Base-by-base conservation (phyloP, 64 coral and sea anemone species). In the Porites australiensis region DNA sequence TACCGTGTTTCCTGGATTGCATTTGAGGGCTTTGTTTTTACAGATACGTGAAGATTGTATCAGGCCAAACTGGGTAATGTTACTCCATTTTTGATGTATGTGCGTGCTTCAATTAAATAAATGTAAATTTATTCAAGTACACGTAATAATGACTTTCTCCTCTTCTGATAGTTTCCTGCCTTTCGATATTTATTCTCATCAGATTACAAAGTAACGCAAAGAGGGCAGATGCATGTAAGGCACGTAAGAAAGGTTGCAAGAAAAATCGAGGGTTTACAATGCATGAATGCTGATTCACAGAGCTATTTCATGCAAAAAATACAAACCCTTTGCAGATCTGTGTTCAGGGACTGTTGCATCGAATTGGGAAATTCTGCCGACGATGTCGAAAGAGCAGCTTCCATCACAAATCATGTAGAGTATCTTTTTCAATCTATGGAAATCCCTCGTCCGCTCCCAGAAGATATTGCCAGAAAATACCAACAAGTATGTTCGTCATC, bases 321-420 rank as follows among this genome's bases (percentile, higher is more conserved):
- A 20, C 82, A 52, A 70, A 22, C 46, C 18, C 68, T 70, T 9
- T 63, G 64, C 22, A 66, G n/a, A 16, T 67, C 60, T 18, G 45
- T 86, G 44, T 49, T 86, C 3, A 86, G 82, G 22, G 82, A 86
- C 62, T 86, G 82, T 44, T 86, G 82, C 62, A 86, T 86, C 20
- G 82, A 86, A 50, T 43, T 21, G 13, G 64, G 50, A 50, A 11
- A 45, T 20, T 59, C 37, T 70, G 21, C 18, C 20, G 46, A 13
- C 67, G 82, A 68, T 22, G 22, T 86, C 19, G 63, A 86, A 16
- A 18, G 13, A 64, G 62, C 5, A 64, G 62, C 5, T 4, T 64
- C 62, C 13, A 16, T 5, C 62, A 5, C 8, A 18, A 64, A 16
- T 19, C 13, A 64, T 16, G 18, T 13, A 14, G 14, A 19, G 13